phyloP scores from a whole-genome alignment of 1,140 invertebrate species.

The Ceratina australensis region DNA sequence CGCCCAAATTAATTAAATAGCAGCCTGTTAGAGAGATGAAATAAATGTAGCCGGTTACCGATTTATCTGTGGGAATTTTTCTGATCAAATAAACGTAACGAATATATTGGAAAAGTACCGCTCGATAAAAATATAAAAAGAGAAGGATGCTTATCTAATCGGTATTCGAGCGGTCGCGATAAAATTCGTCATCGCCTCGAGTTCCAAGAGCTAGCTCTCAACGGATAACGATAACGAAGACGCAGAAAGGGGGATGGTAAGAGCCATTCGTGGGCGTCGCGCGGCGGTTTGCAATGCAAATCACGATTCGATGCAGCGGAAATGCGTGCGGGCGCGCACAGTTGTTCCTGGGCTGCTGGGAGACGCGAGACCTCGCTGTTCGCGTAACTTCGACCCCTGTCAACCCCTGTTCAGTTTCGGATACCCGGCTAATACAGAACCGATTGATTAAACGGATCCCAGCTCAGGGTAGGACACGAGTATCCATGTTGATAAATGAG shows the following conservation, averaged over 20 bases:
- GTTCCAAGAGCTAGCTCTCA: neutral
- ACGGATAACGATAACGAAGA: conserved; percentile 23
- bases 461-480: neutral
- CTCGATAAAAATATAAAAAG: too few relatives aligned
- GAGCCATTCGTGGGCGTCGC: neutral
- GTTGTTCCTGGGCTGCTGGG: conserved; percentile 3
- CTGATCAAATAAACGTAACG: too few relatives aligned
- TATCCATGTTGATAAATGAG: conserved; percentile 10
- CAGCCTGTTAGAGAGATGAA: too few relatives aligned
- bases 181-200: neutral
- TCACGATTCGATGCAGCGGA: conserved; percentile 52
- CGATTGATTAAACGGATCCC: conserved; percentile 54
- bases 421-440: conserved; percentile 14
- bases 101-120: too few relatives aligned
- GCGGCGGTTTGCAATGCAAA: conserved; percentile 73
- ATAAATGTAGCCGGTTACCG: too few relatives aligned
- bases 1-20: too few relatives aligned
- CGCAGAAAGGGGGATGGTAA: too few relatives aligned
- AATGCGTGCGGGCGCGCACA: conserved; percentile 33
- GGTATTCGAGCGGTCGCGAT: too few relatives aligned
- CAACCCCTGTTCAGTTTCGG: conserved; percentile 32
- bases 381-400: conserved; percentile 5
- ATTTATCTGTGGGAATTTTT: too few relatives aligned
- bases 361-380: conserved; percentile 43
- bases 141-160: too few relatives aligned